Evolutionary conservation across 2,113 vertebrate genomes (phyloP).

Genomic region (Dicerorhinus sumatrensis): DNA sequence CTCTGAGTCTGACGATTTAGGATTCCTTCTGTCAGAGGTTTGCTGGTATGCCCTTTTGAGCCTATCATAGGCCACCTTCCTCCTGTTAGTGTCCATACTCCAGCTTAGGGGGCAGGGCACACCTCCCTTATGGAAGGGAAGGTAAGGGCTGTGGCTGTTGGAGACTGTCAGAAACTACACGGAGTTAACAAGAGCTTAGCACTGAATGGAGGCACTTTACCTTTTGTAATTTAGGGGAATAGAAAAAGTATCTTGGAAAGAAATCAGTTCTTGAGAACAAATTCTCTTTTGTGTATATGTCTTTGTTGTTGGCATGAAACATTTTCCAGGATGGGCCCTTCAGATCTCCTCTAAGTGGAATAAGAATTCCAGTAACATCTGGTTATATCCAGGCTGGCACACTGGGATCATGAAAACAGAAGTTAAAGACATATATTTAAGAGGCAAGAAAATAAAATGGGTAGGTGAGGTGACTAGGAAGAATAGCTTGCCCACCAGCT

Average conservation of each 20-base stretch:
- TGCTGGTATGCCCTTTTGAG: neutral
- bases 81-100: neutral
- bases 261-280: constrained; percentile 48
- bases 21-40: neutral
- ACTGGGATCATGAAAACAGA: neutral
- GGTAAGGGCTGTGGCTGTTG: neutral
- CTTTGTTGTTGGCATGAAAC: constrained; percentile 4
- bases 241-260: constrained; percentile 43
- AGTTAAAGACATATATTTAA: neutral
- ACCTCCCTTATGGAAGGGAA: neutral
- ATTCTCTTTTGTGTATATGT: constrained; percentile 50
- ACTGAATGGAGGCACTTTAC: neutral
- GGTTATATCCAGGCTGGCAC: neutral
- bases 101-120: neutral
- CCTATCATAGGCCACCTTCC: neutral
- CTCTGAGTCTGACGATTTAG: neutral
- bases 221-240: constrained; percentile 28
- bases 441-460: neutral
- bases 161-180: neutral
- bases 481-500: neutral
- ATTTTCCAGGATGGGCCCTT: neutral
- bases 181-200: constrained; percentile 9
- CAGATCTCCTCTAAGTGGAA: neutral
- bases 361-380: constrained; percentile 31
- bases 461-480: neutral